Evolutionary conservation across 2,113 vertebrate species (phyloP).

Genomic region (Synodontis membranacea): DNA sequence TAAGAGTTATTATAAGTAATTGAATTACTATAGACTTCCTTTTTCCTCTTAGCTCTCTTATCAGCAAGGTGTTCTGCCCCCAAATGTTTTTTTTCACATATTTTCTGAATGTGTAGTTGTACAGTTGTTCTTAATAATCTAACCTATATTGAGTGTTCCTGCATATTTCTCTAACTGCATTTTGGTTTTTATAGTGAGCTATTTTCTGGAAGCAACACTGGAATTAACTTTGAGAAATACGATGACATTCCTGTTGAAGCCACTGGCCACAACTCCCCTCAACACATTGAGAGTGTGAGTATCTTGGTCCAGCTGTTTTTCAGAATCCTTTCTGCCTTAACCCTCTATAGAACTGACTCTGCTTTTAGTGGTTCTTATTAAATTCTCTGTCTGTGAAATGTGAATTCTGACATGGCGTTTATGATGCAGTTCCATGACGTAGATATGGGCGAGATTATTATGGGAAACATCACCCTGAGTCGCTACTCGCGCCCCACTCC

Average conservation of each 20-base stretch:
- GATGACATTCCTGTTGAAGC: constrained; percentile 99
- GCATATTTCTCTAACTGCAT: not conserved
- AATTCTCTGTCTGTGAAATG: not conserved
- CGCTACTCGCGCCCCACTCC: constrained; percentile 94
- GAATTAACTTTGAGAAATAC: constrained; percentile 99
- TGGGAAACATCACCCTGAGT: constrained; percentile 92
- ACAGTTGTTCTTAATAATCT: not conserved
- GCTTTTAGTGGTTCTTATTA: not conserved
- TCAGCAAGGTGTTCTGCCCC: no score
- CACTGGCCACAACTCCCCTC: constrained; percentile 91
- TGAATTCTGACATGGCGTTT: not conserved
- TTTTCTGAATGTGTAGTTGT: not conserved
- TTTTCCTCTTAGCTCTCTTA: no score
- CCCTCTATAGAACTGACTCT: not conserved
- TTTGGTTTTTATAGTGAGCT: constrained; percentile 78
- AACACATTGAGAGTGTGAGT: constrained; percentile 94
- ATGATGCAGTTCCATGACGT: constrained; percentile 88
- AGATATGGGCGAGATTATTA: constrained; percentile 97
- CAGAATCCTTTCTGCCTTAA: not conserved
- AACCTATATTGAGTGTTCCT: not conserved
- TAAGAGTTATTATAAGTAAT: no score
- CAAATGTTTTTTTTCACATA: no score
- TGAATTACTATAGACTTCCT: no score
- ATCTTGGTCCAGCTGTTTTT: not conserved
- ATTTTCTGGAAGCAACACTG: constrained; percentile 92